Conservation (phyloP, 2,113 vertebrate species). For the Sciurus niger region DNA sequence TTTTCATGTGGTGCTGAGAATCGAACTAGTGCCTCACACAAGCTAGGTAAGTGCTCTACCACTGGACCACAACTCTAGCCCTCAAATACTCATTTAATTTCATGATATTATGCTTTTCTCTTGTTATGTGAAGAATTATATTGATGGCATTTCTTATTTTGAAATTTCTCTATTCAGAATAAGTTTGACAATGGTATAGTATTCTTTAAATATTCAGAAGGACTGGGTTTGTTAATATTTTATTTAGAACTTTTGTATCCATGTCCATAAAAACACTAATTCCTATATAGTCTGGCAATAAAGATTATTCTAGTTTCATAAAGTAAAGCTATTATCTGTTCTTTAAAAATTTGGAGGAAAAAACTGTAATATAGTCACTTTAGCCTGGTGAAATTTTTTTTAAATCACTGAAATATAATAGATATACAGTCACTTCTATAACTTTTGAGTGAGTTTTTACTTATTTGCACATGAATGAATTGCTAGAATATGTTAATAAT, state of each 20-base stretch:
- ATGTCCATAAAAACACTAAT: neutral
- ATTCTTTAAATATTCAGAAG: conserved; percentile 21
- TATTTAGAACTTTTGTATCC: neutral
- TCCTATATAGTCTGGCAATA: neutral
- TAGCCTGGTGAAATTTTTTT: neutral
- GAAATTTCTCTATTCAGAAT: conserved; percentile 33
- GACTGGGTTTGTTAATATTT: conserved; percentile 28
- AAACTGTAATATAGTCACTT: conserved; percentile 16
- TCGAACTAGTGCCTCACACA: no score
- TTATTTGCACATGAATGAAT: neutral
- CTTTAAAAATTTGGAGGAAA: conserved; percentile 27
- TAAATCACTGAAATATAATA: neutral
- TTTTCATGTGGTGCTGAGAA: no score
- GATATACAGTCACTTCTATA: neutral
- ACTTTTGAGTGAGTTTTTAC: neutral
- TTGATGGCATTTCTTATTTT: conserved; percentile 6
- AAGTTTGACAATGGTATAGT: neutral
- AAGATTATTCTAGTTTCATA: neutral
- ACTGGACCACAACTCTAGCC: no score
- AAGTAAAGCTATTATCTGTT: neutral
- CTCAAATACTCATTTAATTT: neutral
- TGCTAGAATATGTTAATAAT: neutral
- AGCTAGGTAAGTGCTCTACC: no score
- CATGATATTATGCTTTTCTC: neutral
- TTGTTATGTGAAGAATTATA: neutral